Evolutionary conservation across 2,888 invertebrate species (phyloP), one percentile per base, ranked within the genome.

Genomic region (Drosophila kuntzei): DNA sequence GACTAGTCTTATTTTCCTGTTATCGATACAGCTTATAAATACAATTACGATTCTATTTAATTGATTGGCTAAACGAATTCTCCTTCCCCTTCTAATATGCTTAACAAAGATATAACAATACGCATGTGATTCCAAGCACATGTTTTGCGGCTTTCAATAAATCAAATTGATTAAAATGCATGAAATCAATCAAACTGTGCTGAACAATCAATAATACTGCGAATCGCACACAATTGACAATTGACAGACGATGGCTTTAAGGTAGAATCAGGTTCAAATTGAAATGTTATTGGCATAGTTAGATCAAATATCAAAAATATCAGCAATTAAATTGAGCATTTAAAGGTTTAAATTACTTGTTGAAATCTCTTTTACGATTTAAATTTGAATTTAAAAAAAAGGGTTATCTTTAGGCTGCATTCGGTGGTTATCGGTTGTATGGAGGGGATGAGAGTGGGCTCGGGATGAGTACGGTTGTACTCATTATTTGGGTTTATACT

Each of bases 131-230:
- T 50, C 32, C 1, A 41, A 12, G 20, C 16, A 34, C 44, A 44
- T 60, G 43, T 37, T 53, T 53, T 51, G 25, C 25, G 14, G 36
- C 47, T 47, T 62, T 25, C 62, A 37, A 61, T 61, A 63, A 49
- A 63, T 57, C 47, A 61, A 57, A 57, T 57, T 63, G 57, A 57
- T 32, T 57, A 43, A 63, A 57, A 49, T 41, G 62, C 36, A 44
- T 14, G 53, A 55, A 62, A 63, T 63, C 63, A 57, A 63, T 63
- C 63, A 63, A 63, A 50, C 22, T 29, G 18, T 49, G 32, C 37
- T 34, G 11, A 57, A 50, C 57, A 63, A 63, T 63, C 58, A 63
- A 63, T 63, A 58, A 39, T 36, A 46, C 6, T 46, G 34, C 11
- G 18, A 25, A 39, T 9, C 14, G 9, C 12, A 47, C 25, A 59